These are phyloP conservation scores for Cyprinodon brontotheroides DNA, from an alignment of 2,113 vertebrate species.

Conservation along the genomic window DNA sequence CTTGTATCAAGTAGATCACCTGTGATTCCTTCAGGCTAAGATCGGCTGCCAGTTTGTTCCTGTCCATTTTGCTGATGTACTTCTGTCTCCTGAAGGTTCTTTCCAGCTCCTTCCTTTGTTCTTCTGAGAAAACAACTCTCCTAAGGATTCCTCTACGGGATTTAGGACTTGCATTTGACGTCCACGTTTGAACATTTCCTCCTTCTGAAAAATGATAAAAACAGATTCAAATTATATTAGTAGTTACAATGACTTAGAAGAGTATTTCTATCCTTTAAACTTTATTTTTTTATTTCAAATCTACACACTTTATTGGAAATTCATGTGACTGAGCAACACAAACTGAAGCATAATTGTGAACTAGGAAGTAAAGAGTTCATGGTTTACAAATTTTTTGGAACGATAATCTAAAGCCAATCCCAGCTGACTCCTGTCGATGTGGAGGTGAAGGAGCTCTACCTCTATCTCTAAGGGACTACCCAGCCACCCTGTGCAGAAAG, in stretches of 20 bases:
- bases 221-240: background rate
- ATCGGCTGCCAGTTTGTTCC: constrained; percentile 89
- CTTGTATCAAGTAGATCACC: constrained; percentile 74
- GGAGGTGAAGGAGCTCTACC: no score
- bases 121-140: constrained; percentile 96
- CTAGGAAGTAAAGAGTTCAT: no score
- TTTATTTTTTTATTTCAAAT: background rate
- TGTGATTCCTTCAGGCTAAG: constrained; percentile 95
- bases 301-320: background rate
- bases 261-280: background rate
- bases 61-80: constrained; percentile 96
- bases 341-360: background rate
- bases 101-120: constrained; percentile 94
- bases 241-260: background rate
- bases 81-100: constrained; percentile 96
- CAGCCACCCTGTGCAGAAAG: no score
- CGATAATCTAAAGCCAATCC: no score
- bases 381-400: no score
- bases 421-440: no score
- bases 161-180: constrained; percentile 84
- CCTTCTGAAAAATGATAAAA: constrained; percentile 78
- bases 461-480: no score
- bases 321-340: background rate
- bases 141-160: constrained; percentile 90
- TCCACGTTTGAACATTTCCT: constrained; percentile 83